phyloP scores from a whole-genome alignment of 2,888 invertebrate genomes.

The Aphodius sticticus region DNA sequence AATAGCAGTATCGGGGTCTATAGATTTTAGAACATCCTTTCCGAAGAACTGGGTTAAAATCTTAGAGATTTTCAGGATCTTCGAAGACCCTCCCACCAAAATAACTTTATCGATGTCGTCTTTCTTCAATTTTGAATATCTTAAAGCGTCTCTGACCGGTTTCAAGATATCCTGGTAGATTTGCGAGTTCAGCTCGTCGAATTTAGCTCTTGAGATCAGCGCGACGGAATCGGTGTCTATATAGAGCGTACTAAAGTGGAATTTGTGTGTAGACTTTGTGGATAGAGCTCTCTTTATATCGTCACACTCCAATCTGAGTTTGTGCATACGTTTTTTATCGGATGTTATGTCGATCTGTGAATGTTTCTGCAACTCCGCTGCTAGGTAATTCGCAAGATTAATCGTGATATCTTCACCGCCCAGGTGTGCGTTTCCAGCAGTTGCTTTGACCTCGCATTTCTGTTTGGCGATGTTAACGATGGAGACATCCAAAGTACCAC shows the following conservation, averaged over 20 bases:
- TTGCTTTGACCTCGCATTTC: slow-evolving; percentile 41
- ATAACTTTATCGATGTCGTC: slow-evolving; percentile 46
- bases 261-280: slow-evolving; percentile 26
- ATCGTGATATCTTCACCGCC: slow-evolving; percentile 49
- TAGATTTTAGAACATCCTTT: slow-evolving; percentile 41
- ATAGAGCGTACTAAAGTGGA: slow-evolving; percentile 30
- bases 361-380: slow-evolving; percentile 36
- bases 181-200: slow-evolving; percentile 42
- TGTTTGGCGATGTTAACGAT: slow-evolving; percentile 39
- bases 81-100: slow-evolving; percentile 48
- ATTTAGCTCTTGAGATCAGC: slow-evolving; percentile 41
- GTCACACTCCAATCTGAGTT: slow-evolving; percentile 43
- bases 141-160: slow-evolving; percentile 42
- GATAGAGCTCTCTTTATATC: slow-evolving; percentile 41
- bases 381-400: slow-evolving; percentile 40
- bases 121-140: slow-evolving; percentile 38
- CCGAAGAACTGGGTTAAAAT: slow-evolving; percentile 42
- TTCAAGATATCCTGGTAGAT: slow-evolving; percentile 42
- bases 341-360: slow-evolving; percentile 36
- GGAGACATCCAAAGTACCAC: slow-evolving; percentile 48
- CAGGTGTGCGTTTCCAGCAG: slow-evolving; percentile 46
- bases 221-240: slow-evolving; percentile 12
- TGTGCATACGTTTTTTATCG: slow-evolving; percentile 32
- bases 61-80: slow-evolving; percentile 47
- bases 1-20: slow-evolving; percentile 49